Conservation (phyloP, 1,140 invertebrate species). For the Bilobella aurantiaca region DNA sequence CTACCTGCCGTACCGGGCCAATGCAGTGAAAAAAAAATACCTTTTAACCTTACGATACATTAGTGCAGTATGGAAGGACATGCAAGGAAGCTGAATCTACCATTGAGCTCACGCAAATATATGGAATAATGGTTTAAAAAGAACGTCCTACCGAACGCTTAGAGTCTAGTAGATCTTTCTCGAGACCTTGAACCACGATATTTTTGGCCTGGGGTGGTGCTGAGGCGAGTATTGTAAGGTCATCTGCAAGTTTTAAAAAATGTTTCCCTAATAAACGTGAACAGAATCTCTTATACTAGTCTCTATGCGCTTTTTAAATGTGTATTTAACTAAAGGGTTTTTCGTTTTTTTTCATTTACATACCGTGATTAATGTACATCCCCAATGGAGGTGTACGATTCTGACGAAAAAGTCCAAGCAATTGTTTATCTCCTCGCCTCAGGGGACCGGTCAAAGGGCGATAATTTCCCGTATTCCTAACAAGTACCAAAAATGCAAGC, state of each 20-base stretch:
- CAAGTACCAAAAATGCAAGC: slow-evolving; percentile 33
- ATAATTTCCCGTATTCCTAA: slow-evolving; percentile 45
- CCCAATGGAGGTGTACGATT: slow-evolving; percentile 86
- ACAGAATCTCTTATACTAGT: no score
- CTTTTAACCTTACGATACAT: no score
- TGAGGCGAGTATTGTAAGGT: slow-evolving; percentile 75
- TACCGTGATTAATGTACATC: slow-evolving; percentile 82
- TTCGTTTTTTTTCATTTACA: background rate
- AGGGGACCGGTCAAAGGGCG: slow-evolving; percentile 57
- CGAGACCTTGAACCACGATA: slow-evolving; percentile 76
- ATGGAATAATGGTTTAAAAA: slow-evolving; percentile 22
- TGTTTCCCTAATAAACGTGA: no score
- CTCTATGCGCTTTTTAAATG: no score
- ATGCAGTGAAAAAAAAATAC: no score
- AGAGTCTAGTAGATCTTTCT: slow-evolving; percentile 81
- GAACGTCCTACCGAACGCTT: slow-evolving; percentile 80
- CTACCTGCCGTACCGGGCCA: no score
- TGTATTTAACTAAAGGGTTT: no score
- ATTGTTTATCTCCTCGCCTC: slow-evolving; percentile 40
- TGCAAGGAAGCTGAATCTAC: no score
- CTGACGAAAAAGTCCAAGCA: slow-evolving; percentile 51
- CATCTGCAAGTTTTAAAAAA: slow-evolving; percentile 58
- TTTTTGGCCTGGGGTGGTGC: slow-evolving; percentile 59
- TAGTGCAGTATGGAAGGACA: no score
- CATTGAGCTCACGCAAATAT: no score